Evolutionary conservation across 2,113 vertebrate genomes (phyloP), one percentile per base, ranked within the genome.

Genomic region (Rhegmatorhina hoffmannsi): DNA sequence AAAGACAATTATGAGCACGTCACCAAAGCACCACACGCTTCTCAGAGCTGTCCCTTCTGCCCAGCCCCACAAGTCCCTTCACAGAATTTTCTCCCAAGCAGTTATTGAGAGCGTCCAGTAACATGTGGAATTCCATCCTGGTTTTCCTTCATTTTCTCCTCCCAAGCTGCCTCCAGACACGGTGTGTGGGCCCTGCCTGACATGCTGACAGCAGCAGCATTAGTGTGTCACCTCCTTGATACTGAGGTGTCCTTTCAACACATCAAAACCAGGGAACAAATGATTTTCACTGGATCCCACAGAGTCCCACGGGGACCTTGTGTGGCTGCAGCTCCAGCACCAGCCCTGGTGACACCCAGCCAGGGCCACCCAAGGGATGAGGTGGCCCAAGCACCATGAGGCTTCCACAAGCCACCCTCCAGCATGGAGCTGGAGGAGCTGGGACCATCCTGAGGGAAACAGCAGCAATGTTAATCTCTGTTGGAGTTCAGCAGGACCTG

Each of bases 11-110:
- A 18, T 38, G 11, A 24, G 43, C 9, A n/a, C 1, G 0, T 72
- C 60, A 28, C 11, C 13, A 1, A 1, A 0, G n/a, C 23, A 20
- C 77, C 38, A 1, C 0, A 2, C 10, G 1, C 56, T 49, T 66
- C 70, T 28, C 79, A 13, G 75, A 60, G 53, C 70, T 36, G 24
- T 25, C 34, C 43, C 36, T 55, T 52, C 62, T 24, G 50, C 44
- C 33, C 4, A 0, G 34, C 23, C 34, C 38, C 63, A 11, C 15
- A 1, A 40, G 12, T 6, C 67, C 36, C 40, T 29, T 36, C 1
- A 0, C 19, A 36, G 23, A 5, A 7, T 53, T 34, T 9, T 0
- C 16, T 52, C 44, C 81, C 7, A 9, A 44, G 36, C 9, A 1
- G 6, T 29, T 53, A 23, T 10, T 16, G 21, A 11, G 1, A 10